Percentiles rank a stretch among this genome's conserved stretches.
phyloP scores from a whole-genome alignment of 1,140 invertebrate genomes.

The Ladona fulva region DNA sequence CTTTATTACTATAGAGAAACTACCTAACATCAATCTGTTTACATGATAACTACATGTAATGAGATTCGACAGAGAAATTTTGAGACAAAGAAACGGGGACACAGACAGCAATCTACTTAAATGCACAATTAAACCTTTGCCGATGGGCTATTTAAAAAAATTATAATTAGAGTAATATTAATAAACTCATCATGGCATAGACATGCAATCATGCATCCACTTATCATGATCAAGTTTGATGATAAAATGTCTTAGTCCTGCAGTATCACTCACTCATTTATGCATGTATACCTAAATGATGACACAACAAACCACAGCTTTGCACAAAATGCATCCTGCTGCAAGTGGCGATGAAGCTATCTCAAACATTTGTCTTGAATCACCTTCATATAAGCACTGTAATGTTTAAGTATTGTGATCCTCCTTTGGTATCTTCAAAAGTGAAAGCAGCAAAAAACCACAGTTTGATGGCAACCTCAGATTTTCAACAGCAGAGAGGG shows the following conservation, averaged over 20 bases:
- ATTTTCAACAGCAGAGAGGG: neutral
- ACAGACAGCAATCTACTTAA: neutral
- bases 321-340: neutral
- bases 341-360: neutral
- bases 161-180: no score
- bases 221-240: neutral
- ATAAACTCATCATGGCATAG: neutral
- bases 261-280: constrained; percentile 1
- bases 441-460: neutral
- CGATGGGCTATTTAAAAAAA: no score
- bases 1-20: no score
- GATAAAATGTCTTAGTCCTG: neutral
- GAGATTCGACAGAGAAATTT: no score
- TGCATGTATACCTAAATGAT: no score
- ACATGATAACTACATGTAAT: no score
- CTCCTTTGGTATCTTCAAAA: neutral
- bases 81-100: neutral
- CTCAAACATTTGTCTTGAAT: neutral
- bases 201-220: neutral
- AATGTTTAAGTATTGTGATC: neutral
- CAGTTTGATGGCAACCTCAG: neutral
- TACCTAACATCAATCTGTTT: no score
- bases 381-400: neutral
- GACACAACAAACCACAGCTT: neutral
- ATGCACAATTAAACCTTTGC: neutral